Percentiles rank a stretch among this genome's conserved stretches.
Evolutionary conservation across 1,140 invertebrate genomes (phyloP).

Genomic region (Lamellibrachia luymesi): DNA sequence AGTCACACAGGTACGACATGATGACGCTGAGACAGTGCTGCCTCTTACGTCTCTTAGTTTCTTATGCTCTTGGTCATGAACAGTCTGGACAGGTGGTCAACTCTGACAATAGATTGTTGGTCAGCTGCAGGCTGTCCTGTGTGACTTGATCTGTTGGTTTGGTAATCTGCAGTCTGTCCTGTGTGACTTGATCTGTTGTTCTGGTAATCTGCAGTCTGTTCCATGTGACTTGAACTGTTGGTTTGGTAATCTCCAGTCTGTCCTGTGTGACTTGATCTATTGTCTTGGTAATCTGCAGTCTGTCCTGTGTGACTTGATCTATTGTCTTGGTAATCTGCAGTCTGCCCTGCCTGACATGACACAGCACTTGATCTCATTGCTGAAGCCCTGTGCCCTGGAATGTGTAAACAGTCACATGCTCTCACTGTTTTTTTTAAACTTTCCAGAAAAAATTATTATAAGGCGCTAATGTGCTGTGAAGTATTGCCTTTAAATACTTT

Average conservation of each 20-base stretch:
- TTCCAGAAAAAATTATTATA: background rate
- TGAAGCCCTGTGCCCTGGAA: background rate
- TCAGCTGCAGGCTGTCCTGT: background rate
- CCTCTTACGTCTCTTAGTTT: background rate
- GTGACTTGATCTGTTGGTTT: background rate
- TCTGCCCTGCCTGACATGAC: background rate
- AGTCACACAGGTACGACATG: slow-evolving; percentile 72
- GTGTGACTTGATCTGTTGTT: too few species aligned
- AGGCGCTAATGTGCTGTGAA: background rate
- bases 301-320: background rate
- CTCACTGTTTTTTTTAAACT: background rate
- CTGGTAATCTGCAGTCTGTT: too few species aligned
- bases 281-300: background rate
- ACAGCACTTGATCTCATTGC: background rate
- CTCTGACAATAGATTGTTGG: too few species aligned
- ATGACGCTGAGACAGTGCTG: background rate
- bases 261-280: background rate
- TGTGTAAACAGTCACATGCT: background rate
- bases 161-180: too few species aligned
- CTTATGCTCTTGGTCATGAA: background rate
- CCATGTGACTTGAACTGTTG: too few species aligned
- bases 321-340: too few species aligned
- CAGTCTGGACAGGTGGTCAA: too few species aligned
- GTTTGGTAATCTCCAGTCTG: too few species aligned
- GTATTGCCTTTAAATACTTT: background rate